Conservation (phyloP, 1,140 invertebrate species). For the Lithobius niger region DNA sequence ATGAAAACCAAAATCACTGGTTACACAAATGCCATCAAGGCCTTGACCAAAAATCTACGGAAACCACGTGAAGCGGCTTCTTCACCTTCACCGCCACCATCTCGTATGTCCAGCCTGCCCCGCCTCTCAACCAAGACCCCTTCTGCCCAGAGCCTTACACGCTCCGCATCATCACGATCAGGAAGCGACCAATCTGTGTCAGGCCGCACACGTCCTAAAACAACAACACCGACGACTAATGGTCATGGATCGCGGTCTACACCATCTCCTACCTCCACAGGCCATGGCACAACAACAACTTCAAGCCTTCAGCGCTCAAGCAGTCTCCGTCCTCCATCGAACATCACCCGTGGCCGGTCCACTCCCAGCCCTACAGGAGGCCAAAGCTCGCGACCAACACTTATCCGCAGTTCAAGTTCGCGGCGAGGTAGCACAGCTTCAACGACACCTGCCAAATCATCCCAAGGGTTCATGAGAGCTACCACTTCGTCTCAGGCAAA, state of each 20-base stretch:
- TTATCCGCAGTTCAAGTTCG: background rate
- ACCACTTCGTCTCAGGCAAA: conserved; percentile 2
- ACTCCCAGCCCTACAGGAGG: background rate
- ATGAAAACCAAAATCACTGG: conserved; percentile 20
- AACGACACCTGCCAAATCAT: background rate
- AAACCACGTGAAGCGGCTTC: conserved; percentile 4
- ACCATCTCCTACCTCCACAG: background rate
- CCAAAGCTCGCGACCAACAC: background rate
- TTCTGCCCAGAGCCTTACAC: background rate
- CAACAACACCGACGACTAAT: background rate
- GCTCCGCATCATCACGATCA: background rate
- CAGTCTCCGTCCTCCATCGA: background rate
- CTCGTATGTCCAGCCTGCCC: background rate
- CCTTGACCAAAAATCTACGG: conserved; percentile 23
- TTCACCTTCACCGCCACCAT: background rate
- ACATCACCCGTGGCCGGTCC: background rate
- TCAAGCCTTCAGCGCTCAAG: background rate
- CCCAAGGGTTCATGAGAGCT: conserved; percentile 1
- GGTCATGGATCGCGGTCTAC: background rate
- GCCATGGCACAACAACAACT: too few relatives aligned
- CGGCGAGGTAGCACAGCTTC: background rate
- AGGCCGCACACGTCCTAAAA: background rate
- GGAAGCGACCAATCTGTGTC: background rate
- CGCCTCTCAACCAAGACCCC: background rate
- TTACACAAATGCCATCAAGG: conserved; percentile 27